These are phyloP conservation scores for Prunella strophiata DNA, from an alignment of 2,797 vertebrate genomes.

Conservation along the genomic window DNA sequence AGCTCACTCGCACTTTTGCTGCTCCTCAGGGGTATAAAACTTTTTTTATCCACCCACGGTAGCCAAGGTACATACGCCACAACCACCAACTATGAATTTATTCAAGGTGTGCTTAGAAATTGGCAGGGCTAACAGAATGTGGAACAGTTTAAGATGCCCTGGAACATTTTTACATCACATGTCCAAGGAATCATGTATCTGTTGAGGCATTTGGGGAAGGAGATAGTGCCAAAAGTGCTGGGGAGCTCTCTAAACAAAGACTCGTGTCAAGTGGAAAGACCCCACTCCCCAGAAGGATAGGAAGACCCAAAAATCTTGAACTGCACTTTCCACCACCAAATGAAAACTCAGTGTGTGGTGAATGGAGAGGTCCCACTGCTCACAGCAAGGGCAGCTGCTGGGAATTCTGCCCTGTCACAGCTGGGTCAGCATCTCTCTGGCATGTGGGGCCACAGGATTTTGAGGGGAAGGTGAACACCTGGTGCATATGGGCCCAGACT, in stretches of 20 bases:
- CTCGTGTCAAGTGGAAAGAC: neutral
- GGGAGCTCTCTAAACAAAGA: neutral
- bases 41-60: conserved; percentile 42
- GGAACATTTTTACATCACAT: conserved; percentile 38
- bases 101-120: conserved; percentile 49
- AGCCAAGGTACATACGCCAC: conserved; percentile 33
- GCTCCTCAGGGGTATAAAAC: neutral
- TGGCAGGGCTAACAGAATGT: conserved; percentile 28
- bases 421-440: neutral
- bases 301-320: neutral
- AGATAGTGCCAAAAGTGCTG: neutral
- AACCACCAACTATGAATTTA: conserved; percentile 51
- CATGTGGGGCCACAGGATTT: rapidly evolving
- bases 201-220: neutral
- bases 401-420: neutral
- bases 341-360: rapidly evolving
- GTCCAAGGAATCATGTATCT: neutral
- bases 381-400: rapidly evolving
- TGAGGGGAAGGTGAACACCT: neutral
- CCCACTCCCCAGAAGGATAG: neutral
- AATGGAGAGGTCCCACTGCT: neutral
- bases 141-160: conserved; percentile 15
- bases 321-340: neutral
- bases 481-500: neutral
- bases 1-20: neutral